These are phyloP conservation scores for Coryphaenoides rupestris DNA, from an alignment of 2,113 vertebrate genomes.

Conservation along the genomic window DNA sequence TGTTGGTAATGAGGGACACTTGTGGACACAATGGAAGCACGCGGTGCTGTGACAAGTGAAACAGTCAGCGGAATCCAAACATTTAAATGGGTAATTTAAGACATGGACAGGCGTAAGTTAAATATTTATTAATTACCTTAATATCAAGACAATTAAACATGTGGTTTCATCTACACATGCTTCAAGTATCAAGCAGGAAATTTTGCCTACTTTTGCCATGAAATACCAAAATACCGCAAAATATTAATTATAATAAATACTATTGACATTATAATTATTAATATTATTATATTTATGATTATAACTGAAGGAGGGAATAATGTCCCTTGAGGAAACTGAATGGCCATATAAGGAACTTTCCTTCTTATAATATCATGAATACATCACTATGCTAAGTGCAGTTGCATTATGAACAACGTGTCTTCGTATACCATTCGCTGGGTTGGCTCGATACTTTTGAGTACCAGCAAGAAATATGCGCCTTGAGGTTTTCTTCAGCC, in stretches of 20 bases:
- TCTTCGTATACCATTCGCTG: slow-evolving; percentile 42
- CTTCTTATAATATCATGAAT: not conserved
- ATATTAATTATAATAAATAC: too few species aligned
- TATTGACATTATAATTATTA: too few species aligned
- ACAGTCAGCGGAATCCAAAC: not conserved
- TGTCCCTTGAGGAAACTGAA: not conserved
- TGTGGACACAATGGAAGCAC: slow-evolving; percentile 17
- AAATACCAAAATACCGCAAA: not conserved
- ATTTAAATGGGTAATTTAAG: not conserved
- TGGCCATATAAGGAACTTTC: not conserved
- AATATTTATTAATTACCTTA: not conserved
- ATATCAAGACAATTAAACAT: not conserved
- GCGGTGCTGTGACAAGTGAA: not conserved
- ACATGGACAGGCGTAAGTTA: too few species aligned
- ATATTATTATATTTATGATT: too few species aligned
- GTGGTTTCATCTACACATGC: too few species aligned
- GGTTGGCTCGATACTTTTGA: slow-evolving; percentile 58
- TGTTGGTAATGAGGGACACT: slow-evolving; percentile 22
- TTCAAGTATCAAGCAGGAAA: too few species aligned
- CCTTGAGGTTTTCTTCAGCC: slow-evolving; percentile 64
- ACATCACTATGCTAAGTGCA: slow-evolving; percentile 4
- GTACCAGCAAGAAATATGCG: slow-evolving; percentile 68
- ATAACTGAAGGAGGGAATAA: too few species aligned
- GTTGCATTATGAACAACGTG: slow-evolving; percentile 27
- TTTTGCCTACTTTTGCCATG: not conserved